Evolutionary conservation across 2,888 invertebrate species (phyloP).

Genomic region (Halocaridina rubra): DNA sequence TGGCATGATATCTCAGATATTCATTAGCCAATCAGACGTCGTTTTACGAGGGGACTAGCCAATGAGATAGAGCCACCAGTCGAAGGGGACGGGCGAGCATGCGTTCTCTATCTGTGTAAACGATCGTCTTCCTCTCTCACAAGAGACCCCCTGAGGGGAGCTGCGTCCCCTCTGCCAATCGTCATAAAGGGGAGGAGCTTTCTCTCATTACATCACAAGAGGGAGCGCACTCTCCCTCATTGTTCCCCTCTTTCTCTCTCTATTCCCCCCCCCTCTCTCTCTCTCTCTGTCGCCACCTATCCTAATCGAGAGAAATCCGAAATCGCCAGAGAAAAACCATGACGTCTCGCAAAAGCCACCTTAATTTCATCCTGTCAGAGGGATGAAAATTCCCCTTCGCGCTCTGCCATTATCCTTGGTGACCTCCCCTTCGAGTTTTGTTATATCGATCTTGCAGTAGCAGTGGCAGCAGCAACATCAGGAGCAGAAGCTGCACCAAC

Average conservation of each 20-base stretch:
- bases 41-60: not conserved
- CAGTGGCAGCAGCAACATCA: too few species aligned
- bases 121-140: not conserved
- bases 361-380: too few species aligned
- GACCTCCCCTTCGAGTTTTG: too few species aligned
- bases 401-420: too few species aligned
- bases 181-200: not conserved
- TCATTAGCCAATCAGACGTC: too few species aligned
- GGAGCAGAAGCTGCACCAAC: too few species aligned
- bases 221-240: not conserved
- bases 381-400: too few species aligned
- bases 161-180: not conserved
- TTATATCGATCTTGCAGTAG: too few species aligned
- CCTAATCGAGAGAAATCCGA: not conserved
- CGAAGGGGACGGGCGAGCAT: not conserved
- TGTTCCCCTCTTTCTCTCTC: not conserved
- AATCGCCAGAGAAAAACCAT: too few species aligned
- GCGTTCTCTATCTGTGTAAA: not conserved
- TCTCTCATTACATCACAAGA: not conserved
- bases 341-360: too few species aligned
- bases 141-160: not conserved
- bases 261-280: not conserved
- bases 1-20: too few species aligned
- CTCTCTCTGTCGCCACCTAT: not conserved
- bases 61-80: not conserved